Percentiles rank a stretch among this genome's conserved stretches.
Evolutionary conservation across 2,888 invertebrate genomes (phyloP).

Genomic region (Terebella lapidaria): DNA sequence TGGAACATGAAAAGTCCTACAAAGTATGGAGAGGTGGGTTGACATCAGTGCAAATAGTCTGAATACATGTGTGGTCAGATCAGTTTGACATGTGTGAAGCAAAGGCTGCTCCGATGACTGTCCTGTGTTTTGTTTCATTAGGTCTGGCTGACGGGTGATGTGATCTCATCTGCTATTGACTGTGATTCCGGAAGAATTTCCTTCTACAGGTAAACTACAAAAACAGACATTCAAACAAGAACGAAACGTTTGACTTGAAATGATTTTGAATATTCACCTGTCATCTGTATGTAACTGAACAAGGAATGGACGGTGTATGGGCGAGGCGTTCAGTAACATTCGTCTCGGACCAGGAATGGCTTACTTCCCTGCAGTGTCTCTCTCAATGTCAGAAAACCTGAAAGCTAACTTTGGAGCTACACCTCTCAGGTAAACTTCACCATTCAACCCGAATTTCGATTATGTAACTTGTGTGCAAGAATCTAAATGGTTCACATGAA

Average conservation of each 20-base stretch:
- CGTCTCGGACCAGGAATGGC: constrained; percentile 69
- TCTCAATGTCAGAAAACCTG: constrained; percentile 71
- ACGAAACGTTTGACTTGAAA: too few species aligned
- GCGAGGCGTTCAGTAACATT: constrained; percentile 68
- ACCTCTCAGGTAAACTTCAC: constrained; percentile 53
- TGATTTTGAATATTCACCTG: too few species aligned
- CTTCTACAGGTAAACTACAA: constrained; percentile 62
- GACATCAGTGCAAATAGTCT: too few species aligned
- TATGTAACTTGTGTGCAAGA: too few species aligned
- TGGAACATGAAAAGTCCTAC: constrained; percentile 68
- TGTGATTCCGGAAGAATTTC: constrained; percentile 67
- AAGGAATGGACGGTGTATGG: constrained; percentile 74
- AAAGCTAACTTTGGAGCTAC: constrained; percentile 74
- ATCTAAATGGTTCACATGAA: too few species aligned
- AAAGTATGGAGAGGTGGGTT: constrained; percentile 64
- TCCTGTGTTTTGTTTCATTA: constrained; percentile 16
- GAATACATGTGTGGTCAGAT: too few species aligned
- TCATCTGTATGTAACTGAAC: too few species aligned
- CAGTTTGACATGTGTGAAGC: neutral
- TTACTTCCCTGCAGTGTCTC: constrained; percentile 75
- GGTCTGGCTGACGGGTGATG: constrained; percentile 77
- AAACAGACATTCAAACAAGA: too few species aligned
- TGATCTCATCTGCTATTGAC: constrained; percentile 72
- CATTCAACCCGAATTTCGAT: neutral
- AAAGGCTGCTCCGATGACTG: neutral